phyloP scores from a whole-genome alignment of 1,140 invertebrate species.

The Megalopta genalis region DNA sequence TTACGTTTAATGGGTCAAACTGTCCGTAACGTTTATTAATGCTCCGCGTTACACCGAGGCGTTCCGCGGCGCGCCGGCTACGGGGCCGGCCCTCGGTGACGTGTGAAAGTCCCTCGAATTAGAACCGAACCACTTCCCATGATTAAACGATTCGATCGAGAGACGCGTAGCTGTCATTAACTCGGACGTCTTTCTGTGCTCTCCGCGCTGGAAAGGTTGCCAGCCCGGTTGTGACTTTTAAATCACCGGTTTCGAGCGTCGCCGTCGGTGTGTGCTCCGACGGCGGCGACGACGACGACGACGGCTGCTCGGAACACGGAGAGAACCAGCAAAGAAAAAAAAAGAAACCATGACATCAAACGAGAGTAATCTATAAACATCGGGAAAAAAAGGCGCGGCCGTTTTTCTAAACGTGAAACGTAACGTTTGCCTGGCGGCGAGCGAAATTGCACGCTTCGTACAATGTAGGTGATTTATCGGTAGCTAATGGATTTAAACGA shows the following conservation, averaged over 20 bases:
- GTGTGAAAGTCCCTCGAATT: conserved; percentile 20
- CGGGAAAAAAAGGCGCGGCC: not conserved
- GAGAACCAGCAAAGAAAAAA: not conserved
- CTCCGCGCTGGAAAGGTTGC: no score
- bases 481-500: not conserved
- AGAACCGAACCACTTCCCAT: conserved; percentile 4
- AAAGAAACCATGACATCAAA: not conserved
- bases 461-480: not conserved
- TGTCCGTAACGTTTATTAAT: not conserved
- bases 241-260: no score
- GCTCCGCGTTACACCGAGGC: not conserved
- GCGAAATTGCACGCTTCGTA: not conserved
- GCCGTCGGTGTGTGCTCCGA: no score
- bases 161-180: no score
- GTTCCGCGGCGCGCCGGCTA: not conserved
- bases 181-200: no score
- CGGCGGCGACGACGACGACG: no score
- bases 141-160: conserved; percentile 28
- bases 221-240: no score
- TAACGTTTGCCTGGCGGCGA: not conserved
- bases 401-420: conserved; percentile 2
- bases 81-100: not conserved
- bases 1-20: conserved; percentile 5
- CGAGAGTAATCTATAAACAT: not conserved
- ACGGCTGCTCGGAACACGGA: no score